Percentiles rank a stretch among this genome's conserved stretches.
These are phyloP conservation scores for Antedon mediterranea DNA, from an alignment of 53 echinoderm and acorn worm genomes.

Conservation along the genomic window DNA sequence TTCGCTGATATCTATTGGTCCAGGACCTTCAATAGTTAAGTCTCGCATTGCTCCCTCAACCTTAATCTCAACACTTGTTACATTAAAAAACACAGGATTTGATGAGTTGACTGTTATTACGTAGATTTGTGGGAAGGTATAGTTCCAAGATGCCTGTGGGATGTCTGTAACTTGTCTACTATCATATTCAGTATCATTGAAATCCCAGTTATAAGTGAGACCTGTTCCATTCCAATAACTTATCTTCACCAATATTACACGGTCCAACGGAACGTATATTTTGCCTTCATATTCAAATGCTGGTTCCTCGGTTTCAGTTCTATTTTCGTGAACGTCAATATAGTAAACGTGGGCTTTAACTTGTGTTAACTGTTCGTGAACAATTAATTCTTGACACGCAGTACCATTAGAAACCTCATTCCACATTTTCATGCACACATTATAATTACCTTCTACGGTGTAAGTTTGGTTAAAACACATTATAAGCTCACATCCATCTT, in stretches of 20 bases:
- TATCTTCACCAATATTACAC: background rate
- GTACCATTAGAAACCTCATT: background rate
- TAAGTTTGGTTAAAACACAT: background rate
- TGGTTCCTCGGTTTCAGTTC: background rate
- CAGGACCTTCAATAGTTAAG: background rate
- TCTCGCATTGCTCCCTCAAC: background rate
- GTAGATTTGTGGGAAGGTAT: background rate
- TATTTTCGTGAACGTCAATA: background rate
- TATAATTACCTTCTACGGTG: background rate
- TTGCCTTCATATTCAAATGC: background rate
- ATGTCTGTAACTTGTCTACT: background rate
- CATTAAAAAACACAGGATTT: background rate
- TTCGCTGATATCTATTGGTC: background rate
- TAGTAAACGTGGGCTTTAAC: background rate
- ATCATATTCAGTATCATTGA: background rate
- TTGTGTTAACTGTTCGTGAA: background rate
- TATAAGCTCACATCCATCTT: background rate
- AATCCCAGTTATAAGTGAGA: background rate
- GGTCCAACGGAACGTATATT: background rate
- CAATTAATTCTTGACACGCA: background rate
- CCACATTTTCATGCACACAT: background rate
- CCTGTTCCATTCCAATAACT: background rate
- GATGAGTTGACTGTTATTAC: background rate
- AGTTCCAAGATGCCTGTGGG: background rate
- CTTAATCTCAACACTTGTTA: background rate